Base-by-base conservation (phyloP, 1,140 invertebrate species). In the Neodiprion fabricii region DNA sequence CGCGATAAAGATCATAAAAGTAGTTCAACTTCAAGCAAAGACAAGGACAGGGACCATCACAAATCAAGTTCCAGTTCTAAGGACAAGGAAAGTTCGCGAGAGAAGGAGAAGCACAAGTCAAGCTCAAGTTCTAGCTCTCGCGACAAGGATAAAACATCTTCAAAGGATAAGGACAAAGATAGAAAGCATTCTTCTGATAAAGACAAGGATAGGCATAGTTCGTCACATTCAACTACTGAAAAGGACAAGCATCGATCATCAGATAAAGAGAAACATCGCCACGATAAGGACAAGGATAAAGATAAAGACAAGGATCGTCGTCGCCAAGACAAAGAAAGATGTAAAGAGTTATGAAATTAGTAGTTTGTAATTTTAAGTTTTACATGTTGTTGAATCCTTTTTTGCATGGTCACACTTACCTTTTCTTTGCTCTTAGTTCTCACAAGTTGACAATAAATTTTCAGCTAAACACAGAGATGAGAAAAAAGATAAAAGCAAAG, bases 1-100 rank as follows among this genome's bases (percentile, higher is more conserved):
- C 91, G 90, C 81, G 91, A 92, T 72, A 91, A 91, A 80, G 91
- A 92, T 17, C 90, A 92, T 75, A 92, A 92, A 82, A 89, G 85
- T 74, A 87, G 84, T 10, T 86, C 89, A 79, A 93, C 92, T 76
- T 92, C 91, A 48, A 92, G 89, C 78, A 92, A 90, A 78, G 90
- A 91, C 78, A 90, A 79, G 67, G 78, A 77, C 72, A 89, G 89
- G 73, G 85, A 89, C 74, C 88, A 90, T 80, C 85, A 89, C 53
- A 89, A 87, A 69, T 87, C 84, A 9, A 86, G 83, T 66, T 78
- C 77, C 21, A 82, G 80, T 48, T 72, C 74, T 5, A 77, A 75
- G 73, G 85, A 85, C 40, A 81, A 90, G 77, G 76, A 81, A 23
- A 76, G 73, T 23, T 75, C 76, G 65, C 83, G 80, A 68, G 65